Evolutionary conservation across 2,888 invertebrate genomes (phyloP), one percentile per base, ranked within the genome.

Genomic region (Spodoptera exigua): DNA sequence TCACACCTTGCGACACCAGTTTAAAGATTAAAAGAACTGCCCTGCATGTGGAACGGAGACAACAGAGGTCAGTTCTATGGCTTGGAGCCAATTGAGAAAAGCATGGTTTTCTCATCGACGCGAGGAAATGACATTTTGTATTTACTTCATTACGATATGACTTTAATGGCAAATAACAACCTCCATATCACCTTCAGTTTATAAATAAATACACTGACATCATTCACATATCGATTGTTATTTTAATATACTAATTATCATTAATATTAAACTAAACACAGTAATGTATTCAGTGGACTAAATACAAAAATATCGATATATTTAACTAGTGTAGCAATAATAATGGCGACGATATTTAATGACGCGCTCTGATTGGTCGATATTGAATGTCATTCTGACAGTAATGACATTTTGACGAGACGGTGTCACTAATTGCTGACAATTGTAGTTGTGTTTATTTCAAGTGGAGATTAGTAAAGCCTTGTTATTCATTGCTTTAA

Each of bases 401-500:
- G 78, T 82, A 82, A 81, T 75, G 77, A 80, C 75, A 78, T 78
- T 81, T 78, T 69, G 76, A 81, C 72, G 74, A 79, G 70, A 67
- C 70, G 41, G 60, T 66, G 69, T 73, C 56, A 67, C 73, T 76
- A 78, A 79, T 79, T 72, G 68, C 47, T 21, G 52, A 41, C 40
- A 44, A 65, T 72, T 70, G 51, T 47, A 18, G 18, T 43, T 70
- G 56, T 69, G 59, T 53, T 27, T 69, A 74, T 75, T 63, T 61
- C 61, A 47, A 55, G 41, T 44, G 61, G 58, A 70, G 67, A 66
- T 73, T 60, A 57, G 45, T 55, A 46, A 41, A 11, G 27, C 41
- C 48, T 52, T 45, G 34, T 34, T 48, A 5, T 27, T 27, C 4
- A 7, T 27, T 27, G 27, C 7, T 9, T 27, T 27, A 27, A 27